A percentile compares a stretch with the other conserved stretches of the same genome.
Conservation (phyloP, 2,888 invertebrate species). For the Cotesia congregata region DNA sequence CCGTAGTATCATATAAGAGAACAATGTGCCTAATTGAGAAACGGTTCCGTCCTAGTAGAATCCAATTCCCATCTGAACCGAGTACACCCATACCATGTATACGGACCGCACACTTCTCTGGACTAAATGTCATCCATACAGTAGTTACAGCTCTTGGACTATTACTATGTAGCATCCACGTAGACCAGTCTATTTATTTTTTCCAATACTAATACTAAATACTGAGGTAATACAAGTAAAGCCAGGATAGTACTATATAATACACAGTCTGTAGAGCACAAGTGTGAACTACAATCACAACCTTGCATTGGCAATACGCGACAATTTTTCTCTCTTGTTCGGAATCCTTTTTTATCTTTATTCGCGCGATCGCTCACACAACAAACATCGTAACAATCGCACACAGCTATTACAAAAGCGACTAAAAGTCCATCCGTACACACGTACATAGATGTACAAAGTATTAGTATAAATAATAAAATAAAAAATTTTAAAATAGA, state of each 20-base stretch:
- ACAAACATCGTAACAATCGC: constrained; percentile 32
- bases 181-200: not conserved
- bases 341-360: constrained; percentile 8
- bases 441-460: not conserved
- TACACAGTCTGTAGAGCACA: not conserved
- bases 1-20: constrained; percentile 25
- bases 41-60: constrained; percentile 47
- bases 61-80: constrained; percentile 17
- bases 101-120: too few relatives aligned
- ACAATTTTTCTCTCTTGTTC: constrained; percentile 19
- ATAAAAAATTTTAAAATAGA: constrained; percentile 14
- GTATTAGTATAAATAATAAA: constrained; percentile 13
- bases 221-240: not conserved
- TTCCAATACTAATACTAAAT: constrained; percentile 9
- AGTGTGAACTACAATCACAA: constrained; percentile 1
- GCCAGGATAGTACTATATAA: constrained; percentile 1
- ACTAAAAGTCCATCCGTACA: not conserved
- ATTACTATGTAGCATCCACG: too few relatives aligned
- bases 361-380: constrained; percentile 36
- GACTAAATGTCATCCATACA: too few relatives aligned
- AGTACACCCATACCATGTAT: constrained; percentile 13
- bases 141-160: too few relatives aligned
- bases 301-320: constrained; percentile 1
- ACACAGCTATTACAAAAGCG: constrained; percentile 20
- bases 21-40: constrained; percentile 55